Evolutionary conservation across 2,113 vertebrate species (phyloP).

Genomic region (Danio rerio): GRCz12tu NC_133191.1:30367001-30367500

Average conservation of each 20-base stretch:
- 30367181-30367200: conserved; percentile 57
- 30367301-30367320: conserved; percentile 41
- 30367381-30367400: conserved; percentile 47
- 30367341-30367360: conserved; percentile 17
- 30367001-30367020: no score
- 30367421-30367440: conserved; percentile 45
- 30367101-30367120: conserved; percentile 22
- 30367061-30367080: conserved; percentile 58
- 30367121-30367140: conserved; percentile 25
- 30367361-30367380: conserved; percentile 38
- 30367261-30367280: conserved; percentile 62
- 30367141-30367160: conserved; percentile 32
- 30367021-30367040: conserved; percentile 29
- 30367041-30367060: conserved; percentile 67
- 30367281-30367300: conserved; percentile 17
- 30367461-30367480: conserved; percentile 7
- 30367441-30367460: conserved; percentile 22
- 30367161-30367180: conserved; percentile 69
- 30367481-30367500: conserved; percentile 34
- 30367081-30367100: conserved; percentile 7
- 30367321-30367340: conserved; percentile 62
- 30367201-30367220: conserved; percentile 66
- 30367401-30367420: conserved; percentile 57
- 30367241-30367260: conserved; percentile 64
- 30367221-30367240: conserved; percentile 58